Conservation (phyloP, 2,113 vertebrate species). For the Gnathonemus echidnorhynchus region DNA sequence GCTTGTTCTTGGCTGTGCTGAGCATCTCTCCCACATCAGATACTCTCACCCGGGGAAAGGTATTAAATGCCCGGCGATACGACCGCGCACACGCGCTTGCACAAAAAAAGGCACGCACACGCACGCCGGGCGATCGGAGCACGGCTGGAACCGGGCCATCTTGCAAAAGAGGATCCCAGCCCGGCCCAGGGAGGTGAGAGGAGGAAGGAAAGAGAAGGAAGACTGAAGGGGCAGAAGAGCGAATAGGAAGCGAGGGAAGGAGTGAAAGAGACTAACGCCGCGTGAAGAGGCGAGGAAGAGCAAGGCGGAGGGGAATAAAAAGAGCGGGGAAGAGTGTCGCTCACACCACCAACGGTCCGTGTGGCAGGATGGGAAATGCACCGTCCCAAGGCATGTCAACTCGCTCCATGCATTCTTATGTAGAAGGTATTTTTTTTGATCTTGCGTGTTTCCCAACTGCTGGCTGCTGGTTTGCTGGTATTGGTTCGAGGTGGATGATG, state of each 20-base stretch:
- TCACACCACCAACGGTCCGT: slow-evolving; percentile 58
- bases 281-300: slow-evolving; percentile 41
- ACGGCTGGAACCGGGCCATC: slow-evolving; percentile 14
- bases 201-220: slow-evolving; percentile 45
- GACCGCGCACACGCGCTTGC: slow-evolving; percentile 20
- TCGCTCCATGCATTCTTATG: slow-evolving; percentile 46
- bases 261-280: slow-evolving; percentile 40
- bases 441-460: slow-evolving; percentile 31
- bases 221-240: slow-evolving; percentile 47
- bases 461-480: slow-evolving; percentile 39
- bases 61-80: slow-evolving; percentile 28
- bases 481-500: slow-evolving; percentile 34
- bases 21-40: slow-evolving; percentile 47
- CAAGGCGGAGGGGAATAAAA: slow-evolving; percentile 24
- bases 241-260: slow-evolving; percentile 48
- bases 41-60: slow-evolving; percentile 27
- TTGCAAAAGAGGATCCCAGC: slow-evolving; percentile 28
- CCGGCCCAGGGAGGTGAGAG: slow-evolving; percentile 45
- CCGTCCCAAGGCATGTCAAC: slow-evolving; percentile 72
- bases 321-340: slow-evolving; percentile 43
- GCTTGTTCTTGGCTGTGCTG: slow-evolving; percentile 42
- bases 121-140: slow-evolving; percentile 29
- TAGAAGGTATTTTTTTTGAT: slow-evolving; percentile 39
- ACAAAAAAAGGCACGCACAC: slow-evolving; percentile 38
- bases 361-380: slow-evolving; percentile 74